Conservation (phyloP, 2,797 vertebrate species). For the Avahi laniger region DNA sequence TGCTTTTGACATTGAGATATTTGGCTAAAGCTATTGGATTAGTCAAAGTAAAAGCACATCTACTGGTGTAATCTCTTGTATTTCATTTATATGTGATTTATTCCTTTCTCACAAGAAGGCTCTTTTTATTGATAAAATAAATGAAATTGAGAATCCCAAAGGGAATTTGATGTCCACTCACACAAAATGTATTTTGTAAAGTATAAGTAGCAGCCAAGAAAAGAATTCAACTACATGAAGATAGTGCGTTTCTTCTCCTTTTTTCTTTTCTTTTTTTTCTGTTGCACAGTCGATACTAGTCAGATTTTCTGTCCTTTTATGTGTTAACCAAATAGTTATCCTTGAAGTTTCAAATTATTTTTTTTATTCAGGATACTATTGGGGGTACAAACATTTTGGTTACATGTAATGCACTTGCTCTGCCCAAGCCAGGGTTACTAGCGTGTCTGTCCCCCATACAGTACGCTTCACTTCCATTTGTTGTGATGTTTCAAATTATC, state of each 20-base stretch:
- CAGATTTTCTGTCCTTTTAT: constrained; percentile 15
- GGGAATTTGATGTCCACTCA: constrained; percentile 78
- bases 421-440: no score
- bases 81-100: constrained; percentile 85
- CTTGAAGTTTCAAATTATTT: constrained; percentile 44
- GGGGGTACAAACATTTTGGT: no score
- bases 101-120: constrained; percentile 77
- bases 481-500: constrained; percentile 15
- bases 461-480: no score
- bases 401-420: no score
- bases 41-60: constrained; percentile 80
- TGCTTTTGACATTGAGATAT: constrained; percentile 84
- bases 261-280: background rate
- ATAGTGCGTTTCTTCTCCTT: background rate
- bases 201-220: constrained; percentile 56
- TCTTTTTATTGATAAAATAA: constrained; percentile 83
- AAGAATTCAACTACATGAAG: constrained; percentile 17
- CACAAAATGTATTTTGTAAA: constrained; percentile 68
- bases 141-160: constrained; percentile 79
- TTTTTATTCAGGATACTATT: no score
- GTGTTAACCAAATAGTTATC: constrained; percentile 4
- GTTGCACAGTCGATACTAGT: constrained; percentile 12
- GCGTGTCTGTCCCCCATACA: no score
- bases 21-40: constrained; percentile 84
- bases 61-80: constrained; percentile 82